Evolutionary conservation across 2,797 vertebrate species (phyloP).

Genomic region (Florisuga fusca): DNA sequence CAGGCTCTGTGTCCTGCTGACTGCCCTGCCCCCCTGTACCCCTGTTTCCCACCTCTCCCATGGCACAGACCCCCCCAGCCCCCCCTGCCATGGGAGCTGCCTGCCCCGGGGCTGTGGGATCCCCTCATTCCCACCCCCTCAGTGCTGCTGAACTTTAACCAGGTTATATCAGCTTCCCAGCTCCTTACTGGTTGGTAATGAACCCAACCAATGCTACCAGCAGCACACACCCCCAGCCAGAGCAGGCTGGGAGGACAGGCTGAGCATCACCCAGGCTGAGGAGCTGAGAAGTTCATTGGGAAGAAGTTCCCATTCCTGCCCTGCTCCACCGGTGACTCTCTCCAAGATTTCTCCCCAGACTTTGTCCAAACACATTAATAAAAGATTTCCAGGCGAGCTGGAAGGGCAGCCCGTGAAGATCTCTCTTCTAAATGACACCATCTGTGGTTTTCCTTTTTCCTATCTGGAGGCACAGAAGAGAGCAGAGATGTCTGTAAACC

Average conservation of each 20-base stretch:
- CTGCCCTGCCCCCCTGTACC: not conserved
- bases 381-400: not conserved
- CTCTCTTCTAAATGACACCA: not conserved
- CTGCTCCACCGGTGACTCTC: not conserved
- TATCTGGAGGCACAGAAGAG: not conserved
- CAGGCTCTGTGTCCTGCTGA: fast-evolving
- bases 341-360: not conserved
- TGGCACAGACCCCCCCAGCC: fast-evolving
- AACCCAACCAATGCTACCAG: not conserved
- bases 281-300: not conserved
- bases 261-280: too few relatives aligned
- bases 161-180: not conserved
- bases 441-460: not conserved
- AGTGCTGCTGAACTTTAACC: not conserved
- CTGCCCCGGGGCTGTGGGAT: fast-evolving
- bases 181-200: not conserved
- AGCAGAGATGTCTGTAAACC: not conserved
- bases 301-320: not conserved
- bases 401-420: not conserved
- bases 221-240: fast-evolving
- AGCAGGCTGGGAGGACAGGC: too few relatives aligned
- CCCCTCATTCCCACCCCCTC: not conserved
- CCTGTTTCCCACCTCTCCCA: not conserved
- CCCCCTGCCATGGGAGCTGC: not conserved
- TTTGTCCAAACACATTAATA: not conserved